Evolutionary conservation across 2,797 vertebrate species (phyloP), one percentile per base, ranked within the genome.

Genomic region (Glyptemys insculpta): DNA sequence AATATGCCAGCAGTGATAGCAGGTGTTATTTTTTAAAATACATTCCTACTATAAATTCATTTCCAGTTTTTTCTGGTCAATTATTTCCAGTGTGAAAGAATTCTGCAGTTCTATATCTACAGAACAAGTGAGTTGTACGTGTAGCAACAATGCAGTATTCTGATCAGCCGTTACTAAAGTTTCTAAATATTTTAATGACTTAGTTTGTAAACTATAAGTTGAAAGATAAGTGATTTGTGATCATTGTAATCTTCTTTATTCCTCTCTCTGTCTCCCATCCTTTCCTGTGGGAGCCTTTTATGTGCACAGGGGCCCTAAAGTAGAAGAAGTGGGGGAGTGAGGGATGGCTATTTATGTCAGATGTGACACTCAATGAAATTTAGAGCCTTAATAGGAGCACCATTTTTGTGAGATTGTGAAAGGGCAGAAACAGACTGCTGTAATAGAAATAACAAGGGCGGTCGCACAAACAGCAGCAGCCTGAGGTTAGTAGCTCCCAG

Each of bases 11-110:
- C 94, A 93, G 19, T 94, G 87, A 97, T 41, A 96, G 93, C 95
- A 97, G 97, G 95, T 98, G 96, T 92, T 93, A 86, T 96, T 85
- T 98, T 97, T 98, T 96, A 95, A n/a, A 87, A 47, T 88, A 96
- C 89, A 92, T 96, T 98, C 96, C 96, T 90, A 96, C 94, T 97
- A 92, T 92, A 96, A 94, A 94, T 96, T 96, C 62, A 89, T 97
- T 97, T 97, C 96, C 94, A 98, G 97, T 78, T 97, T 97, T 97
- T 50, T 94, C 53, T 96, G 86, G 89, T 81, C 97, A 89, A 96
- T 86, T 97, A 97, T 98, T 96, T 96, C 96, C 97, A 97, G 97
- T 97, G 97, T 97, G 85, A 97, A 91, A 94, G 79, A 97, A 94
- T 97, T 98, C 96, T 97, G 86, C 96, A 97, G 95, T 93, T 89